These are phyloP conservation scores for Dinomys branickii DNA, from an alignment of 2,113 vertebrate genomes.

Conservation along the genomic window DNA sequence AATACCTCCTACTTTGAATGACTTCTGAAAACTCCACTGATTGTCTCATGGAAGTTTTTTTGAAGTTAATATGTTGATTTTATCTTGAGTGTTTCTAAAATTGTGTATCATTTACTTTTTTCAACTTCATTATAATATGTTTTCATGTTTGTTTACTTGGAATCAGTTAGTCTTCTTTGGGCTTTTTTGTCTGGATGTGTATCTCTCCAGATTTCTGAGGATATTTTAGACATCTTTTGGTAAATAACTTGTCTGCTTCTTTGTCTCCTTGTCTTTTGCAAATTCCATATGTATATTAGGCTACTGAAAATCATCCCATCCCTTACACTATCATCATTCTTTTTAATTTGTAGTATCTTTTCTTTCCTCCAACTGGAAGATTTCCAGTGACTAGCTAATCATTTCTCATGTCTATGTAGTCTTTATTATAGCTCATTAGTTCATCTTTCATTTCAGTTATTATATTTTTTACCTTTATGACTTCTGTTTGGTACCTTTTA, in stretches of 20 bases:
- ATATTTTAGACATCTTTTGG: neutral
- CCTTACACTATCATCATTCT: neutral
- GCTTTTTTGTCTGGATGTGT: neutral
- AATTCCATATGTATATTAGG: neutral
- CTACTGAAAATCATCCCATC: neutral
- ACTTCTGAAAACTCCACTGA: neutral
- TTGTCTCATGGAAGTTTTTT: too few species aligned
- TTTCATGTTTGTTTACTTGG: neutral
- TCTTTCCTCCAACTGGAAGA: neutral
- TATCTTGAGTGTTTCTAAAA: neutral
- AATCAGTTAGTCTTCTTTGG: neutral
- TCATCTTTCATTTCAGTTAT: neutral
- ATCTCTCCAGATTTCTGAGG: neutral
- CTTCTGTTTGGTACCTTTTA: neutral
- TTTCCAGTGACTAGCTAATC: neutral
- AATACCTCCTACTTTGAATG: too few species aligned
- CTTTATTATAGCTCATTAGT: neutral
- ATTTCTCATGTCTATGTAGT: neutral
- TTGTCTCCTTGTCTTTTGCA: neutral
- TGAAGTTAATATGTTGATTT: neutral
- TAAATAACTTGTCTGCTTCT: neutral
- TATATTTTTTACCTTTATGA: neutral
- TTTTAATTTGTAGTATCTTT: neutral
- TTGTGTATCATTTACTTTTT: neutral
- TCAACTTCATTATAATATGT: neutral